Conservation (phyloP, 2,797 vertebrate genomes). For the Decapterus maruadsi region DNA sequence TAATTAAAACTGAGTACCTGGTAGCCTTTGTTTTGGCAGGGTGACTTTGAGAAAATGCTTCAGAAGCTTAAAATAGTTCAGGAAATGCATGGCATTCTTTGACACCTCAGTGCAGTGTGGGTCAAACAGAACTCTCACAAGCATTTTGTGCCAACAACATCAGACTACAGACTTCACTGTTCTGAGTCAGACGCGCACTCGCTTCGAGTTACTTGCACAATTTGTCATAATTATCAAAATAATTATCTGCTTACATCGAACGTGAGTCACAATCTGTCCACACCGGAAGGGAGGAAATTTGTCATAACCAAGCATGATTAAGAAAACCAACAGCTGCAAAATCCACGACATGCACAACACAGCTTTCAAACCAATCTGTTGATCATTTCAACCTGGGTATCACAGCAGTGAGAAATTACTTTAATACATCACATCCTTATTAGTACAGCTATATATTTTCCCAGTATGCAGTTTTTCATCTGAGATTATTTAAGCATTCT, state of each 20-base stretch:
- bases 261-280: slow-evolving; percentile 47
- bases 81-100: slow-evolving; percentile 69
- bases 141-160: slow-evolving; percentile 29
- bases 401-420: slow-evolving; percentile 12
- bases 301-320: slow-evolving; percentile 39
- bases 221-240: slow-evolving; percentile 47
- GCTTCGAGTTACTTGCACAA: slow-evolving; percentile 12
- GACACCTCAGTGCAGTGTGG: slow-evolving; percentile 43
- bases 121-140: slow-evolving; percentile 37
- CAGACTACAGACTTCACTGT: slow-evolving; percentile 23
- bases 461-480: slow-evolving; percentile 2
- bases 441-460: not conserved
- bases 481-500: slow-evolving; percentile 4
- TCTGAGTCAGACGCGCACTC: slow-evolving; percentile 27
- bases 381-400: slow-evolving; percentile 40
- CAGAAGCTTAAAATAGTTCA: slow-evolving; percentile 55
- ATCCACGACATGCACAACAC: slow-evolving; percentile 20
- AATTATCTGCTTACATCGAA: slow-evolving; percentile 42
- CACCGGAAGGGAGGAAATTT: slow-evolving; percentile 18
- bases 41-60: slow-evolving; percentile 43
- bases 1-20: slow-evolving; percentile 22
- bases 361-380: slow-evolving; percentile 45
- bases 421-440: slow-evolving; percentile 2
- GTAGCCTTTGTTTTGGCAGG: slow-evolving; percentile 1
- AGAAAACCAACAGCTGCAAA: slow-evolving; percentile 63